Evolutionary conservation across 2,888 invertebrate species (phyloP).

Genomic region (Eremobia ochroleuca): DNA sequence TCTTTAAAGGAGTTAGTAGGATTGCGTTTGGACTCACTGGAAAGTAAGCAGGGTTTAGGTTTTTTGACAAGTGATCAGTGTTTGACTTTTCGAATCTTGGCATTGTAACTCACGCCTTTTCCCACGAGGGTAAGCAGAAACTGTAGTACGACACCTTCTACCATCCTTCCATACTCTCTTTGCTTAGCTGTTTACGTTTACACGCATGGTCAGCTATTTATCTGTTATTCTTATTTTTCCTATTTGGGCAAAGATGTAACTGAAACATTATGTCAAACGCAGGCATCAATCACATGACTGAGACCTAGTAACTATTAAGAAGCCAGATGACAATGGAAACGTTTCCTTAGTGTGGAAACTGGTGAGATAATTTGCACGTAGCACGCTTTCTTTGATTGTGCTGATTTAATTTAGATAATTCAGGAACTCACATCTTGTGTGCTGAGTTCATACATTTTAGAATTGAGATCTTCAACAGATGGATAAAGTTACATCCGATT

Average conservation of each 20-base stretch:
- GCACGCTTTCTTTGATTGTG: not conserved
- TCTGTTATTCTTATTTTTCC: too few species aligned
- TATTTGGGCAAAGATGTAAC: too few species aligned
- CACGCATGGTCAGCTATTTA: too few species aligned
- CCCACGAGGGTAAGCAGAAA: not conserved
- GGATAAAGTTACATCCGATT: not conserved
- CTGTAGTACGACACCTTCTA: too few species aligned
- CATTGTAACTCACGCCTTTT: not conserved
- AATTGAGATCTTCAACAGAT: not conserved
- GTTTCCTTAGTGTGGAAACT: not conserved
- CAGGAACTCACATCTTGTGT: not conserved
- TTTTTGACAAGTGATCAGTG: not conserved
- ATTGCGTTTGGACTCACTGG: conserved; percentile 11
- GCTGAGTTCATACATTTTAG: not conserved
- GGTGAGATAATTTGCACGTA: not conserved
- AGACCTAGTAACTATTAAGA: not conserved
- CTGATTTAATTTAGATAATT: not conserved
- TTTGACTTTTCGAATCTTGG: not conserved
- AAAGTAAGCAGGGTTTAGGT: not conserved
- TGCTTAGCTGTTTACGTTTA: too few species aligned
- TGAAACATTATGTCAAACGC: too few species aligned
- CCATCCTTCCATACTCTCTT: too few species aligned
- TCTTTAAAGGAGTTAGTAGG: conserved; percentile 40
- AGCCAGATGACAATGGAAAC: not conserved
- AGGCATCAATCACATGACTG: too few species aligned